A percentile compares a stretch with the other conserved stretches of the same genome.
Evolutionary conservation across 1,140 invertebrate genomes (phyloP).

Genomic region (Amphibalanus amphitrite): DNA sequence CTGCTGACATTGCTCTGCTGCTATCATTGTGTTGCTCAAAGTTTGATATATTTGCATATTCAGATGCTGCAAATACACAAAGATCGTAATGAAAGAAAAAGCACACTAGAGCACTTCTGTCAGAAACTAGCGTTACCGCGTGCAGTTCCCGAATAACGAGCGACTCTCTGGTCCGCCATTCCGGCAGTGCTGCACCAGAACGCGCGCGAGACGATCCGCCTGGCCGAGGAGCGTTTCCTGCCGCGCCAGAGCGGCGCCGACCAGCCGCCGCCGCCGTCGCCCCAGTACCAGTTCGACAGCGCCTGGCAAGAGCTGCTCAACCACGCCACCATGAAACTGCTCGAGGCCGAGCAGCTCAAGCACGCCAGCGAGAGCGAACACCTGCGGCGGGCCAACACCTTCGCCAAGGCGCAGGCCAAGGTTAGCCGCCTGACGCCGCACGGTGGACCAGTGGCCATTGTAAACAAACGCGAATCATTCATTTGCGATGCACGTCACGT

Average conservation of each 20-base stretch:
- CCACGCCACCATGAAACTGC: conserved; percentile 76
- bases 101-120: no score
- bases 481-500: not conserved
- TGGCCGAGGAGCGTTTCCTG: conserved; percentile 72
- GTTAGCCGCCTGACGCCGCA: conserved; percentile 23
- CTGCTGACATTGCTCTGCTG: not conserved
- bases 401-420: conserved; percentile 53
- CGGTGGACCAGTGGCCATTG: conserved; percentile 11
- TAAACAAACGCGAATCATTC: conserved; percentile 1
- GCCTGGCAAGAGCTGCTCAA: conserved; percentile 98
- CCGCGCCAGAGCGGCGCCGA: conserved; percentile 23
- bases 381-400: conserved; percentile 51
- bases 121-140: no score
- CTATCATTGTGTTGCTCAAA: no score
- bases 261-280: not conserved
- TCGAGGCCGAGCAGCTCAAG: conserved; percentile 78
- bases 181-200: conserved; percentile 5
- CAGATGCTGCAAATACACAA: no score
- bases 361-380: conserved; percentile 71
- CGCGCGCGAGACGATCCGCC: conserved; percentile 57
- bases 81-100: no score
- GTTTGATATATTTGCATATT: no score
- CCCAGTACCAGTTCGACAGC: conserved; percentile 68
- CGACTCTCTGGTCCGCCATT: not conserved
- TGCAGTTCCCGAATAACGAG: no score